These are phyloP conservation scores for Zaprionus gabonicus DNA, from an alignment of 1,140 invertebrate genomes.

Conservation along the genomic window DNA sequence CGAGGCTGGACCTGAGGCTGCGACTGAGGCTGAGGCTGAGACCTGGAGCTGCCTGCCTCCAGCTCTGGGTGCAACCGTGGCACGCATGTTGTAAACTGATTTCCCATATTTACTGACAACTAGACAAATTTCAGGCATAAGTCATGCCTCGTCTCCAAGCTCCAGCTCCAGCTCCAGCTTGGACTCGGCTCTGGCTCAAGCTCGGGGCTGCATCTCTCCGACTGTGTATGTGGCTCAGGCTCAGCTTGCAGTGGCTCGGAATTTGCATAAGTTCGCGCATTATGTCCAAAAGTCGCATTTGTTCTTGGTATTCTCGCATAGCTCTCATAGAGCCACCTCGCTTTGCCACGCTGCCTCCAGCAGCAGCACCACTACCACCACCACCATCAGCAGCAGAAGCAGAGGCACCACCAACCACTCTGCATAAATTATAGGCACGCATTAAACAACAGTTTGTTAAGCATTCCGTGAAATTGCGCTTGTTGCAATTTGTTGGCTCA, in stretches of 20 bases:
- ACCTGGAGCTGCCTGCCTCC: neutral
- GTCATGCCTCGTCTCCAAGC: slow-evolving; percentile 64
- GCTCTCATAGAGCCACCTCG: neutral
- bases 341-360: neutral
- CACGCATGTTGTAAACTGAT: slow-evolving; percentile 83
- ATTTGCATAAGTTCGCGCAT: slow-evolving; percentile 83
- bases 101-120: slow-evolving; percentile 85
- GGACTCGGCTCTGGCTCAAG: slow-evolving; percentile 8
- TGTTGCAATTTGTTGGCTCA: slow-evolving; percentile 63
- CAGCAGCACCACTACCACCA: neutral
- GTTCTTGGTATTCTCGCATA: slow-evolving; percentile 62
- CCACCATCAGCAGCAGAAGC: neutral
- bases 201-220: neutral
- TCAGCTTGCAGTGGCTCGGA: slow-evolving; percentile 19
- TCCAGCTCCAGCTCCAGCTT: slow-evolving; percentile 4
- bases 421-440: slow-evolving; percentile 69
- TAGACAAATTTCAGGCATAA: slow-evolving; percentile 84
- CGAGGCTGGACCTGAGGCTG: neutral
- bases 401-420: slow-evolving; percentile 17
- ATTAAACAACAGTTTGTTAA: slow-evolving; percentile 71
- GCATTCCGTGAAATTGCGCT: slow-evolving; percentile 65
- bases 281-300: slow-evolving; percentile 81
- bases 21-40: too few relatives aligned
- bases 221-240: slow-evolving; percentile 2
- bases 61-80: slow-evolving; percentile 52